phyloP scores from a whole-genome alignment of 2,797 vertebrate species.

The Sebastes steindachneri region DNA sequence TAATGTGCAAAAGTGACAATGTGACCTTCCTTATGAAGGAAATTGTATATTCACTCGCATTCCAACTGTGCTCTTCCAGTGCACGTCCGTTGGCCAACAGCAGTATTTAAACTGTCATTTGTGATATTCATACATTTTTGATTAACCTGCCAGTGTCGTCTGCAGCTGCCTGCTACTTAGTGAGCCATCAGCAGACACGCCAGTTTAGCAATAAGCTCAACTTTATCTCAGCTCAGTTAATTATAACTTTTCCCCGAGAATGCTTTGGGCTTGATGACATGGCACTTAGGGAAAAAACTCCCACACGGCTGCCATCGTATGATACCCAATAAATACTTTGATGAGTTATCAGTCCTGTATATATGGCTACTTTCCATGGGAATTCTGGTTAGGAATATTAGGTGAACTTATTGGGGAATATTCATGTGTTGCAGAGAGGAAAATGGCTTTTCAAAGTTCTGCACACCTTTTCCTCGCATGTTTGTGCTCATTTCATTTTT shows the following conservation, averaged over 20 bases:
- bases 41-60: slow-evolving; percentile 54
- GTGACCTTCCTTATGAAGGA: slow-evolving; percentile 42
- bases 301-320: slow-evolving; percentile 10
- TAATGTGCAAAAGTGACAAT: slow-evolving; percentile 56
- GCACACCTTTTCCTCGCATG: background rate
- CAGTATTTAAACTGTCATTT: slow-evolving; percentile 67
- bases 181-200: slow-evolving; percentile 53
- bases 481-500: background rate
- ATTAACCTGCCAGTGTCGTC: slow-evolving; percentile 71
- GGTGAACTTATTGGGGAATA: background rate
- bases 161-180: slow-evolving; percentile 52
- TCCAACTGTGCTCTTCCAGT: slow-evolving; percentile 12
- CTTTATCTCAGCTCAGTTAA: slow-evolving; percentile 72
- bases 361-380: background rate
- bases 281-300: slow-evolving; percentile 13
- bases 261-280: slow-evolving; percentile 51
- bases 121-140: slow-evolving; percentile 68
- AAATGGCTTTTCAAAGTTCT: background rate
- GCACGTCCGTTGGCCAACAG: slow-evolving; percentile 35
- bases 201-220: slow-evolving; percentile 66
- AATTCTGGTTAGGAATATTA: background rate
- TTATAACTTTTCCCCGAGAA: slow-evolving; percentile 64
- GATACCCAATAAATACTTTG: slow-evolving; percentile 27
- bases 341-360: slow-evolving; percentile 33
- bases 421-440: background rate